Base-by-base conservation (phyloP, 2,797 vertebrate species). In the Esox masquinongy region DNA sequence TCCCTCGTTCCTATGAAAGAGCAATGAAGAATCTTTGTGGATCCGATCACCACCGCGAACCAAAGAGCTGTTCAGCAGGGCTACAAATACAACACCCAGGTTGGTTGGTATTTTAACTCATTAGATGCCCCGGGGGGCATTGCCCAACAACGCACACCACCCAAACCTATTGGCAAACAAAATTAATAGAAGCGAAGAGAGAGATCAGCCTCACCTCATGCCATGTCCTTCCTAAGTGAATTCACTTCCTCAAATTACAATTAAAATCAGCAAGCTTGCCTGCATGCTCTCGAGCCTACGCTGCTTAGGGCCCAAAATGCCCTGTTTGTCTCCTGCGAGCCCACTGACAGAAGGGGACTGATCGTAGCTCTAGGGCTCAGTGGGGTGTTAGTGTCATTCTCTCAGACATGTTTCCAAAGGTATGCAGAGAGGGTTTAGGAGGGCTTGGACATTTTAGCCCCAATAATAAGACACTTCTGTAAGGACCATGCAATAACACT, bases 251-350 rank as follows among this genome's bases (percentile, higher is more conserved):
- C 88, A 88, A 91, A 92, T 91, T 89, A 89, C 86, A 90, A 91
- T 90, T 90, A 88, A 90, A 88, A 89, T 84, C 79, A 83, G 90
- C 89, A 88, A 79, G 86, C 85, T 91, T 86, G 83, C 83, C 89
- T 90, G 88, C 85, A 75, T 90, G 88, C 87, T 82, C 74, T 74
- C 83, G 79, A 80, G 83, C 74, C 84, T 22, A 79, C 72, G 75
- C 72, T 64, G 68, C 68, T 39, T 73, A 69, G 77, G 79, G 79
- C 79, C 70, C 12, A 86, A 87, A 93, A 90, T 85, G 79, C 79
- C 84, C 88, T 70, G 26, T 84, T 91, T 92, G 82, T 91, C 90
- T 89, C 90, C 89, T 88, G 88, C 88, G 83, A 82, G 85, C 51
- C 3, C 53, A 39, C 51, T 81, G 67, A 87, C 84, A 90, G 89